These are phyloP conservation scores for Parthenolecanium corni DNA, from an alignment of 2,888 invertebrate genomes.

Conservation along the genomic window DNA sequence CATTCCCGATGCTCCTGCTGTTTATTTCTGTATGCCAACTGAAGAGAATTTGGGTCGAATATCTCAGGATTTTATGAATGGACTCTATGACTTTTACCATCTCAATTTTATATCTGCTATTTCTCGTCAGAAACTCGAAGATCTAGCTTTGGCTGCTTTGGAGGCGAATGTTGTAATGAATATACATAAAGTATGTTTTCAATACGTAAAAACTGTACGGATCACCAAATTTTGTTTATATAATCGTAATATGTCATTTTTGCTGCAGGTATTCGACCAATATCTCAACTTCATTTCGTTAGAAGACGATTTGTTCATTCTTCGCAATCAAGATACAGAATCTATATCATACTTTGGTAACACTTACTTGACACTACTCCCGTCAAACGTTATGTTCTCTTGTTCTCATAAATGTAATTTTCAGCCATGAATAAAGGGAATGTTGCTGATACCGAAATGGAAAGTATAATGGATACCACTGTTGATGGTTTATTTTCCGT, in stretches of 20 bases:
- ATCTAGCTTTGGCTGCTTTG: constrained; percentile 83
- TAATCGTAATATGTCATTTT: no score
- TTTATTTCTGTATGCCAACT: constrained; percentile 93
- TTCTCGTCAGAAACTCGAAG: constrained; percentile 84
- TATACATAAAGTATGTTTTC: constrained; percentile 63
- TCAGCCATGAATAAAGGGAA: constrained; percentile 80
- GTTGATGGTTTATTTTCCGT: constrained; percentile 95
- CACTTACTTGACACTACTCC: constrained; percentile 32
- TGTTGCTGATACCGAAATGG: constrained; percentile 91
- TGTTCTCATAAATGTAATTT: no score
- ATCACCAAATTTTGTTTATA: not conserved
- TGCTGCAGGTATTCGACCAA: constrained; percentile 78
- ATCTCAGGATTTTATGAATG: constrained; percentile 76
- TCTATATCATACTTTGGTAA: constrained; percentile 82
- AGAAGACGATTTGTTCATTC: constrained; percentile 92
- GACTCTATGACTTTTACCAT: constrained; percentile 87
- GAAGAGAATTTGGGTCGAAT: constrained; percentile 93
- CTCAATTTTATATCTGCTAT: constrained; percentile 95
- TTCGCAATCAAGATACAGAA: constrained; percentile 86
- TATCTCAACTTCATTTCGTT: constrained; percentile 96
- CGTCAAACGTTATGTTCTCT: no score
- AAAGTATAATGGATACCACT: constrained; percentile 80
- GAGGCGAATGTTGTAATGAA: constrained; percentile 81
- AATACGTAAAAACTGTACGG: not conserved
- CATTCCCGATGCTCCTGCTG: constrained; percentile 97